Conservation (phyloP, 2,113 vertebrate genomes). For the Onychostoma macrolepis region DNA sequence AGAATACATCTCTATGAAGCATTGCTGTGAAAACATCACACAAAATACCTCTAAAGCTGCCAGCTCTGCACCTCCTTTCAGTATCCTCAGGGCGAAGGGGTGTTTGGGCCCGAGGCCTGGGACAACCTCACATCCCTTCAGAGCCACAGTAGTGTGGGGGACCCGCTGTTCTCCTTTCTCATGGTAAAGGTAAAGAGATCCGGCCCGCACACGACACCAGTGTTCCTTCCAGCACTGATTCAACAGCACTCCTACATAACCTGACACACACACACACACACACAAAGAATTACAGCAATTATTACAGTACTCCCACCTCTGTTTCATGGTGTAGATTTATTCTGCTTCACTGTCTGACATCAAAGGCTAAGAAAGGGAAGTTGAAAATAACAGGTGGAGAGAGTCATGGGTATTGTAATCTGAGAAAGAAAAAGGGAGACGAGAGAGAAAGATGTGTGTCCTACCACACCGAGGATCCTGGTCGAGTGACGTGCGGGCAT, state of each 20-base stretch:
- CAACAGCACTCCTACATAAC: constrained; percentile 86
- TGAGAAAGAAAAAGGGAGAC: background rate
- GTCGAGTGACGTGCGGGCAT: constrained; percentile 78
- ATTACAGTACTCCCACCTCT: constrained; percentile 1
- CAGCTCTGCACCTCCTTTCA: constrained; percentile 83
- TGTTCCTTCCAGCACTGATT: constrained; percentile 91
- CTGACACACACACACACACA: constrained; percentile 66
- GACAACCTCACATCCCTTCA: constrained; percentile 86
- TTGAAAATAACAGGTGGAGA: constrained; percentile 37
- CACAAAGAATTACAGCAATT: constrained; percentile 25
- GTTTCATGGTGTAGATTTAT: constrained; percentile 30
- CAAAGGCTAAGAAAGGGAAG: background rate
- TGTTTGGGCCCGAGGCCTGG: constrained; percentile 90
- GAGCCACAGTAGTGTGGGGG: constrained; percentile 78
- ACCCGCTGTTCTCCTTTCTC: constrained; percentile 81
- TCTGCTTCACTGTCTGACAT: constrained; percentile 21
- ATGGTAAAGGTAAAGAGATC: constrained; percentile 87
- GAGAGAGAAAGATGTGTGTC: constrained; percentile 34
- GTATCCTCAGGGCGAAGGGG: constrained; percentile 91
- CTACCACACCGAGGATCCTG: constrained; percentile 90
- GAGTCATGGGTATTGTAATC: constrained; percentile 2
- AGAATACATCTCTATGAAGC: background rate
- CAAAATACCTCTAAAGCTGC: constrained; percentile 84
- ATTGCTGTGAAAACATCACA: background rate
- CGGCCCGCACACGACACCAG: constrained; percentile 88